phyloP scores from a whole-genome alignment of 2,888 invertebrate genomes.

The Diloba caeruleocephala region DNA sequence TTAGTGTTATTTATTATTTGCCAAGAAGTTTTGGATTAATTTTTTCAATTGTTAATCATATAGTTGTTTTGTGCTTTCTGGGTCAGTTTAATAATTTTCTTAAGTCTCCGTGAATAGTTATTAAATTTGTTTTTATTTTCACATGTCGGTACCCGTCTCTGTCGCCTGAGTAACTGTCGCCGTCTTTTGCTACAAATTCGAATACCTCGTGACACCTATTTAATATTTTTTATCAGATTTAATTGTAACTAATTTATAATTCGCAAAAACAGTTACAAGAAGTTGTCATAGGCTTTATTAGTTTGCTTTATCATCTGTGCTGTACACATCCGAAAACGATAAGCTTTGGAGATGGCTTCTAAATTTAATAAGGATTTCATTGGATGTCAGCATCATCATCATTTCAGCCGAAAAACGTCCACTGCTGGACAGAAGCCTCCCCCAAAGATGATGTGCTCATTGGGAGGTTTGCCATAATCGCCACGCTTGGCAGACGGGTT shows the following conservation, averaged over 20 bases:
- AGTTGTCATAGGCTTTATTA: background rate
- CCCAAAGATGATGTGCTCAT: too few relatives aligned
- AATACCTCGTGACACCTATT: too few relatives aligned
- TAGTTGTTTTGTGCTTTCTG: too few relatives aligned
- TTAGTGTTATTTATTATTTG: background rate
- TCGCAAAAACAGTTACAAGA: background rate
- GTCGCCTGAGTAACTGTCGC: slow-evolving; percentile 1
- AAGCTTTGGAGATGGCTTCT: background rate
- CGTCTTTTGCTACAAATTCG: slow-evolving; percentile 1
- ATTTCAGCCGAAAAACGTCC: too few relatives aligned
- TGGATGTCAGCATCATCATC: too few relatives aligned
- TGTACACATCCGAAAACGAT: background rate
- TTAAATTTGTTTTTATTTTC: too few relatives aligned
- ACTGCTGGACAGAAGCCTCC: too few relatives aligned
- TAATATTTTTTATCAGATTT: background rate
- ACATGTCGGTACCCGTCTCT: background rate
- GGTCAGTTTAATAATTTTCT: too few relatives aligned
- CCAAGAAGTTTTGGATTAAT: too few relatives aligned
- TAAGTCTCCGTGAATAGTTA: background rate
- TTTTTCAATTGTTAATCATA: background rate
- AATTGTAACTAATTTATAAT: background rate
- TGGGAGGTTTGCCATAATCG: too few relatives aligned
- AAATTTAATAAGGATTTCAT: background rate
- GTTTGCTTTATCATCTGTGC: background rate
- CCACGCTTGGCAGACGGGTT: too few relatives aligned